These are phyloP conservation scores for Ammodytes dubius DNA, from an alignment of 2,113 vertebrate genomes.

Conservation along the genomic window DNA sequence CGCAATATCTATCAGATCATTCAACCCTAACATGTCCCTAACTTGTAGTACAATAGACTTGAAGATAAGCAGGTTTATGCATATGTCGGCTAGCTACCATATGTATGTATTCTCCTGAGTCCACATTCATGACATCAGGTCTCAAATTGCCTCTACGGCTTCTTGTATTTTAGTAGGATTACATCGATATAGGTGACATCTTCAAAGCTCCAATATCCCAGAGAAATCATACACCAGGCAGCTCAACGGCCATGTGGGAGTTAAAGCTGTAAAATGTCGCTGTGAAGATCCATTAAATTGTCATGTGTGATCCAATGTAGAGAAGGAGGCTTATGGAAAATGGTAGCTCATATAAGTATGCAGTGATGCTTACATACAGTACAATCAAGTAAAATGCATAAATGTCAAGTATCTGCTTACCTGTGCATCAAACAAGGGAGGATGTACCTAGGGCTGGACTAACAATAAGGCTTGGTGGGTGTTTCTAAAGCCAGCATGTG, in stretches of 20 bases:
- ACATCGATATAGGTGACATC: conserved; percentile 27
- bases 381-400: too few species aligned
- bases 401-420: neutral
- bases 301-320: neutral
- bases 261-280: neutral
- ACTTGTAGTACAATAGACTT: neutral
- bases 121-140: conserved; percentile 28
- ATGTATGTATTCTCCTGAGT: conserved; percentile 7
- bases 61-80: neutral
- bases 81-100: neutral
- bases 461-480: neutral
- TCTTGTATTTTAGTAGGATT: conserved; percentile 20
- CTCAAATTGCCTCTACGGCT: conserved; percentile 38
- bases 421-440: neutral
- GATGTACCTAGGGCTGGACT: neutral
- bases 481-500: too few species aligned
- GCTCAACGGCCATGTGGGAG: neutral
- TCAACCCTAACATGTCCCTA: neutral
- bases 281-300: conserved; percentile 1
- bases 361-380: neutral
- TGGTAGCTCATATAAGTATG: neutral
- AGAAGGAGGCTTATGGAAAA: conserved; percentile 8
- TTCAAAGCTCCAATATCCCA: conserved; percentile 36
- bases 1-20: neutral
- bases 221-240: conserved; percentile 25